These are phyloP conservation scores for Emys orbicularis DNA, from an alignment of 2,797 vertebrate species.

Conservation along the genomic window DNA sequence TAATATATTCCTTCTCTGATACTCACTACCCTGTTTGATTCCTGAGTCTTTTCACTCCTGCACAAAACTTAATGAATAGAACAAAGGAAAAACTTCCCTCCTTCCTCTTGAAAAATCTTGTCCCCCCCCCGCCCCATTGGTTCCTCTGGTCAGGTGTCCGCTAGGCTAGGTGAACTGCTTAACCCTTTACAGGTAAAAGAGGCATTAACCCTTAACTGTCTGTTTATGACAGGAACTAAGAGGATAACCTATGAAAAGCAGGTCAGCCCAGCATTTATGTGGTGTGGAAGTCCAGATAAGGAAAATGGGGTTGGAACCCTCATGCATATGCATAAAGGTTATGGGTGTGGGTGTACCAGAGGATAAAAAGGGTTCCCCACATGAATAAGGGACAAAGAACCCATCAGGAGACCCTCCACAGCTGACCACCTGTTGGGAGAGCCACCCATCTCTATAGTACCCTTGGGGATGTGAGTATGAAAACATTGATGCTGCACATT, in stretches of 20 bases:
- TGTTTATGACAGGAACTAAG: not conserved
- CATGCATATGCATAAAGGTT: not conserved
- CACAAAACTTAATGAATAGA: too few species aligned
- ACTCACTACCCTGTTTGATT: too few species aligned
- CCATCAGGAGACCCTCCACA: not conserved
- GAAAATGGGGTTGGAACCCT: not conserved
- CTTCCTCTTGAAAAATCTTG: too few species aligned
- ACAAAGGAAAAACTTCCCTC: too few species aligned
- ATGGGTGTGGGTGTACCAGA: not conserved
- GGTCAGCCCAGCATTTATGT: too few species aligned
- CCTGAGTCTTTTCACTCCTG: too few species aligned
- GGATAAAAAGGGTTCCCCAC: not conserved
- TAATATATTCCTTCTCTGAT: too few species aligned
- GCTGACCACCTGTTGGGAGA: not conserved
- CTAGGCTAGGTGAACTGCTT: too few species aligned
- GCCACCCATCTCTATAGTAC: not conserved
- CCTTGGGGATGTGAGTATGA: not conserved
- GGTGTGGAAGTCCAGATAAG: not conserved
- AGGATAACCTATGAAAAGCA: not conserved
- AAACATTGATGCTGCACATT: not conserved
- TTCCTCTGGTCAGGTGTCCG: too few species aligned
- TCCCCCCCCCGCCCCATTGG: too few species aligned
- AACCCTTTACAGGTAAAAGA: too few species aligned
- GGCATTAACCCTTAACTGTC: too few species aligned
- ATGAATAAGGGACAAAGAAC: not conserved